phyloP scores from a whole-genome alignment of 2,888 invertebrate genomes.

The Synergus umbraculus region DNA sequence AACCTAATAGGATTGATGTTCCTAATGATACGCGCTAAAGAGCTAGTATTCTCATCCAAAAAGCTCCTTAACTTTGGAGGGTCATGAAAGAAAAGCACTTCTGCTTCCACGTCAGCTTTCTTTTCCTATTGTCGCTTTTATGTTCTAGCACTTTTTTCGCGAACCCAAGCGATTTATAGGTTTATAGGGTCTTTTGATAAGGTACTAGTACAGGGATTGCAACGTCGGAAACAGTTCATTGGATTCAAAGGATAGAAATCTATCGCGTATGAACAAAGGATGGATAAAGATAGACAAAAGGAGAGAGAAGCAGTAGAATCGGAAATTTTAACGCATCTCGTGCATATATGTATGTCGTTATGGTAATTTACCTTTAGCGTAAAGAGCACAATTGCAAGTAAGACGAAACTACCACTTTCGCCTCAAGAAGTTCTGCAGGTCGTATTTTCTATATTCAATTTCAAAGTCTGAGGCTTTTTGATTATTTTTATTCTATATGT shows the following conservation, averaged over 20 bases:
- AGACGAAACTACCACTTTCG: not conserved
- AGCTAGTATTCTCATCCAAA: conserved; percentile 45
- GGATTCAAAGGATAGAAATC: conserved; percentile 31
- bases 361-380: conserved; percentile 63
- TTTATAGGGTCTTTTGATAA: conserved; percentile 49
- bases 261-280: not conserved
- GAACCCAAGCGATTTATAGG: conserved; percentile 52
- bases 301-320: not conserved
- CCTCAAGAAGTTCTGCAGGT: not conserved
- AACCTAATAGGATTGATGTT: not conserved
- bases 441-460: not conserved
- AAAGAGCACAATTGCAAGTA: conserved; percentile 11
- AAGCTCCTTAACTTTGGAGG: conserved; percentile 46
- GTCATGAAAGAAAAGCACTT: conserved; percentile 46
- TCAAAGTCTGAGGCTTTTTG: not conserved
- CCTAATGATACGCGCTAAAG: conserved; percentile 43
- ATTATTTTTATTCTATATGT: not conserved
- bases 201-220: conserved; percentile 28
- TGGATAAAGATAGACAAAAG: not conserved
- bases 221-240: conserved; percentile 47
- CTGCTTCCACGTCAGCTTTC: not conserved
- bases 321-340: not conserved
- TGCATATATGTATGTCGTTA: conserved; percentile 70
- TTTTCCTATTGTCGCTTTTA: conserved; percentile 44
- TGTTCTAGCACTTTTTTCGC: conserved; percentile 48